phyloP scores from a whole-genome alignment of 2,888 invertebrate genomes.

The Oligia fasciuncula region DNA sequence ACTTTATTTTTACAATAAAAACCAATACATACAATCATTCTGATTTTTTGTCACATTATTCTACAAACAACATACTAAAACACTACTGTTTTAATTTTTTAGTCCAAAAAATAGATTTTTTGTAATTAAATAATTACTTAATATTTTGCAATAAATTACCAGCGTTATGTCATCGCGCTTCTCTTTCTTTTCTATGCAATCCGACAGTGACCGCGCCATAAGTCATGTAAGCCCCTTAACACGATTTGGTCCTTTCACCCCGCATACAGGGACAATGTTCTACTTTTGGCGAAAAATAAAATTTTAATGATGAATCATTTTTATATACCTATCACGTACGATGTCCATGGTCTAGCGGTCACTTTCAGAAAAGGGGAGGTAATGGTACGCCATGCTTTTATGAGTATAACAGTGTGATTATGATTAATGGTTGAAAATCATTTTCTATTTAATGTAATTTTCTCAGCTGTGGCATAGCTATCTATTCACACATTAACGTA shows the following conservation, averaged over 20 bases:
- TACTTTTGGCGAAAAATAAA: conserved; percentile 53
- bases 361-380: conserved; percentile 46
- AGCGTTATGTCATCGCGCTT: too few species aligned
- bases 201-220: too few species aligned
- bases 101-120: too few species aligned
- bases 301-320: conserved; percentile 61
- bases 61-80: too few species aligned
- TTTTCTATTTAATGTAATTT: conserved; percentile 63
- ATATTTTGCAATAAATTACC: too few species aligned
- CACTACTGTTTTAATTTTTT: too few species aligned
- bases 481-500: conserved; percentile 62
- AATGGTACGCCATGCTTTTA: conserved; percentile 59
- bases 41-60: too few species aligned
- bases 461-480: conserved; percentile 56
- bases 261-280: conserved; percentile 44
- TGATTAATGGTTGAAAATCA: conserved; percentile 65
- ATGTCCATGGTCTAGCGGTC: conserved; percentile 40
- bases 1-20: too few species aligned
- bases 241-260: conserved; percentile 29
- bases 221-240: conserved; percentile 16
- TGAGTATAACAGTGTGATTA: conserved; percentile 44
- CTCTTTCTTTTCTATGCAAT: too few species aligned
- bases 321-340: conserved; percentile 20
- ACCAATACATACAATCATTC: too few species aligned
- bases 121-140: too few species aligned